phyloP scores from a whole-genome alignment of 2,888 invertebrate species.

The Dicyrtoma fusca region DNA sequence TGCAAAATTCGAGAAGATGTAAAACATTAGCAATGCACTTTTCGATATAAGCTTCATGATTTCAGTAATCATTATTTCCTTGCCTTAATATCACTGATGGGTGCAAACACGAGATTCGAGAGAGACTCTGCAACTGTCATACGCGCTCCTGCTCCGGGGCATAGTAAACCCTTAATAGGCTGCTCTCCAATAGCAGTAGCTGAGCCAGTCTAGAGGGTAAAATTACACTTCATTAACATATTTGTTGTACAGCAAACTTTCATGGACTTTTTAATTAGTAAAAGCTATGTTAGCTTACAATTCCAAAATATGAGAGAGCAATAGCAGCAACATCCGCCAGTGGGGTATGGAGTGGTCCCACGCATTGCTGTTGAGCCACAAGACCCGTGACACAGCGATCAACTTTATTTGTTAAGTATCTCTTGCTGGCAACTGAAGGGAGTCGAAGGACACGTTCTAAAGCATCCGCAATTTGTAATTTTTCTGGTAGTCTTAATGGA shows the following conservation, averaged over 20 bases:
- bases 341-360: constrained; percentile 95
- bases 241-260: too few relatives aligned
- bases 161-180: constrained; percentile 87
- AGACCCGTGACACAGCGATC: constrained; percentile 93
- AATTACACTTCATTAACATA: too few relatives aligned
- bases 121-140: constrained; percentile 94
- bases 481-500: constrained; percentile 65
- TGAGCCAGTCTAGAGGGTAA: constrained; percentile 72
- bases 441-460: constrained; percentile 80
- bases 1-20: constrained; percentile 58
- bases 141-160: constrained; percentile 83
- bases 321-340: constrained; percentile 91
- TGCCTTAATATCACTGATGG: constrained; percentile 65
- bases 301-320: constrained; percentile 81
- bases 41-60: neutral
- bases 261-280: too few relatives aligned
- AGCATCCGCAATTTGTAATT: constrained; percentile 69
- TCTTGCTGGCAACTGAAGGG: constrained; percentile 91
- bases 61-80: neutral
- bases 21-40: neutral
- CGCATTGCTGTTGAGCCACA: constrained; percentile 96
- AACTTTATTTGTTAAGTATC: constrained; percentile 94
- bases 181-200: constrained; percentile 97
- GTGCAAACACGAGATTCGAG: constrained; percentile 84
- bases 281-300: constrained; percentile 59